phyloP scores from a whole-genome alignment of 2,888 invertebrate species.

The Girardia tigrina region DNA sequence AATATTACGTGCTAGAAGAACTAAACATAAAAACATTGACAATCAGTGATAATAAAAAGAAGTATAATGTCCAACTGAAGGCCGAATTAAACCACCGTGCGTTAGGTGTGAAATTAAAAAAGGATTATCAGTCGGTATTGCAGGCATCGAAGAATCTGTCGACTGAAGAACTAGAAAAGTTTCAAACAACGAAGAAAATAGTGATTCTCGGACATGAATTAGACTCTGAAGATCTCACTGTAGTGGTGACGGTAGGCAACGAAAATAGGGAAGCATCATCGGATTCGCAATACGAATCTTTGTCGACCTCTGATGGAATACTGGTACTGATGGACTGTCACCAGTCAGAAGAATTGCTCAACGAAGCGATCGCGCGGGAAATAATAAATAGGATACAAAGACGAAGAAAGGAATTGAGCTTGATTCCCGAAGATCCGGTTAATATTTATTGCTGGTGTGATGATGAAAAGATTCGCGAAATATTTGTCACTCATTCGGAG shows the following conservation, averaged over 20 bases:
- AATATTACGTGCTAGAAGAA: conserved; percentile 54
- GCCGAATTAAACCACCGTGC: conserved; percentile 88
- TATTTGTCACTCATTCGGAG: neutral
- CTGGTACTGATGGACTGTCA: conserved; percentile 75
- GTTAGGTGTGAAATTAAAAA: conserved; percentile 72
- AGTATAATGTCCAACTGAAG: conserved; percentile 73
- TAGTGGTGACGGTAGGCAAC: neutral
- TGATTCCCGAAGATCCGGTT: conserved; percentile 7
- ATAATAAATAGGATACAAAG: conserved; percentile 89
- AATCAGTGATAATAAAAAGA: conserved; percentile 72
- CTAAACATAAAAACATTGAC: conserved; percentile 74
- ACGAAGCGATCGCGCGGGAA: conserved; percentile 87
- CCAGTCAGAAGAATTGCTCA: conserved; percentile 73
- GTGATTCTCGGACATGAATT: neutral
- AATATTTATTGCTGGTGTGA: neutral
- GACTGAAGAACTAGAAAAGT: conserved; percentile 61
- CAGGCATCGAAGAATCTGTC: conserved; percentile 58
- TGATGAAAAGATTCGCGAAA: neutral
- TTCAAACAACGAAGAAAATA: conserved; percentile 48
- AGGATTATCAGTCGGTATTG: conserved; percentile 68
- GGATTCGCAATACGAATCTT: conserved; percentile 4
- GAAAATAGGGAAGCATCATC: neutral
- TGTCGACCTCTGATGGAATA: conserved; percentile 46
- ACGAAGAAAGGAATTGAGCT: conserved; percentile 59
- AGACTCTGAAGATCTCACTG: neutral